Conservation (phyloP, 2,797 vertebrate species). For the Gymnothorax javanicus region DNA sequence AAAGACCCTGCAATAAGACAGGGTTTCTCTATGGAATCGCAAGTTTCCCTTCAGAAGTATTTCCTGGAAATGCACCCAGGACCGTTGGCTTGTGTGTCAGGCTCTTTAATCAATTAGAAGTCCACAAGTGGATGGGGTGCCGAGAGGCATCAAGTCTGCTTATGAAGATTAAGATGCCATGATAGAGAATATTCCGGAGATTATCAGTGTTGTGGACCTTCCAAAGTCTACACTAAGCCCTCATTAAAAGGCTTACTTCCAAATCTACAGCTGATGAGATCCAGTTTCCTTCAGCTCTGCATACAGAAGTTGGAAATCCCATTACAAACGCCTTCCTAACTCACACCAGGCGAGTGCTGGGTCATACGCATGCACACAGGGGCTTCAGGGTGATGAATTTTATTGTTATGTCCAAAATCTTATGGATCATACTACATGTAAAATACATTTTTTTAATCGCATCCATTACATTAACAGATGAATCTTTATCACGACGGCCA, state of each 20-base stretch:
- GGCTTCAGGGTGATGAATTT: constrained; percentile 48
- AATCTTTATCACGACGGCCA: constrained; percentile 44
- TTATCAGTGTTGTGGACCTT: constrained; percentile 68
- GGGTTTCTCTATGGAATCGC: too few relatives aligned
- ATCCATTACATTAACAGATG: constrained; percentile 62
- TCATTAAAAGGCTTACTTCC: constrained; percentile 74
- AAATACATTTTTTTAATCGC: constrained; percentile 46
- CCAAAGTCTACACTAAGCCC: constrained; percentile 67
- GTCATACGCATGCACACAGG: constrained; percentile 49
- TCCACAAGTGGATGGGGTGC: background rate
- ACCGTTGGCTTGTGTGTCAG: background rate
- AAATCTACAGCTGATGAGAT: constrained; percentile 66
- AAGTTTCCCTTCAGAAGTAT: too few relatives aligned
- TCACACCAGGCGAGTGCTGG: constrained; percentile 39
- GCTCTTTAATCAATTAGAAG: background rate
- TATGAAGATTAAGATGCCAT: constrained; percentile 69
- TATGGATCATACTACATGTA: background rate
- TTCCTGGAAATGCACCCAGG: background rate
- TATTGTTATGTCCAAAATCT: constrained; percentile 44
- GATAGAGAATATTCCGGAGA: constrained; percentile 70
- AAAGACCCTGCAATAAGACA: too few relatives aligned
- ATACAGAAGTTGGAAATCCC: constrained; percentile 42
- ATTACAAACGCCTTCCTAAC: constrained; percentile 47
- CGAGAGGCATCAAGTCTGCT: constrained; percentile 51
- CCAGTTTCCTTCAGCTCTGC: constrained; percentile 53